phyloP scores from a whole-genome alignment of 2,113 vertebrate species.

The Phocoena sinus region DNA sequence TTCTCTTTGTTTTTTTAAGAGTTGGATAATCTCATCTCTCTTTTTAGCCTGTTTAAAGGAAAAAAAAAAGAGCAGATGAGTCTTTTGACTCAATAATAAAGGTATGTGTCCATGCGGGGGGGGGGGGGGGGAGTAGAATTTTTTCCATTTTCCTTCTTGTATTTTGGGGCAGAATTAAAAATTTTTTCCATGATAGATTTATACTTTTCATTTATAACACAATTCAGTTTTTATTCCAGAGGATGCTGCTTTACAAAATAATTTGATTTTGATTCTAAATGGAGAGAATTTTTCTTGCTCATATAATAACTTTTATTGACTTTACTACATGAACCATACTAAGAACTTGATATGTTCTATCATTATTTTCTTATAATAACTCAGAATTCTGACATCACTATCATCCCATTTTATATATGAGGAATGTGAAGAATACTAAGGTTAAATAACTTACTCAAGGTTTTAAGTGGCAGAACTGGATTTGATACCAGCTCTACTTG shows the following conservation, averaged over 20 bases:
- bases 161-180: slow-evolving; percentile 11
- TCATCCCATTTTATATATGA: not conserved
- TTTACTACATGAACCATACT: not conserved
- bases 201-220: not conserved
- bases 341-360: not conserved
- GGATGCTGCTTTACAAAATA: not conserved
- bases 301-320: not conserved
- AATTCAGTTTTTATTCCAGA: not conserved
- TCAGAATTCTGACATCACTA: not conserved
- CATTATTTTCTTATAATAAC: slow-evolving; percentile 25
- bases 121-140: not conserved
- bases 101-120: not conserved
- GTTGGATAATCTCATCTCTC: slow-evolving; percentile 80
- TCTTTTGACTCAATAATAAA: not conserved
- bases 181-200: slow-evolving; percentile 11
- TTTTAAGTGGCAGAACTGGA: not conserved
- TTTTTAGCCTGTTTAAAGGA: slow-evolving; percentile 77
- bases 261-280: not conserved
- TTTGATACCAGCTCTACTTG: not conserved
- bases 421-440: not conserved
- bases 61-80: not conserved
- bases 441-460: not conserved
- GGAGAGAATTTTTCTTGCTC: not conserved
- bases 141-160: not conserved
- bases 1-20: slow-evolving; percentile 82